Evolutionary conservation across 2,888 invertebrate genomes (phyloP), one percentile per base, ranked within the genome.

Genomic region (Rhingia rostrata): DNA sequence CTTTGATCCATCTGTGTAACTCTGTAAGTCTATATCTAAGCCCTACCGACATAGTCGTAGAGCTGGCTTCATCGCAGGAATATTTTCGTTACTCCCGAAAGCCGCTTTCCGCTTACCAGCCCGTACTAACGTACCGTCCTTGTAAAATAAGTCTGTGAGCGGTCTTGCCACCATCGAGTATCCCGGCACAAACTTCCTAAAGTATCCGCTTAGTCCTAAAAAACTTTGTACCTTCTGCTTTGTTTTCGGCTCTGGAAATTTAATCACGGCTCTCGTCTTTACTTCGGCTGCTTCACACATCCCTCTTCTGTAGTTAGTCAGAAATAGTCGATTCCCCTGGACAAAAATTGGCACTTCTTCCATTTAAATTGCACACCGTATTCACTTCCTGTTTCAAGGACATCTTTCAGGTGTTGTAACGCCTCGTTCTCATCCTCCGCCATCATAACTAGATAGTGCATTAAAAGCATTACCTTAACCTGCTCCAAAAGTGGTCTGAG

Each of bases 1-100:
- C n/a, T 85, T 60, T 49, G 87, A 88, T 4, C 88, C 88, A 64
- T 89, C 88, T 0, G 89, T 88, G 51, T 89, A 88, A 2, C n/a
- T n/a, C n/a, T n/a, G n/a, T n/a, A 88, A 56, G 66, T 84, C 75
- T 30, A 77, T 80, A 7, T 63, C 33, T 0, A 53, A 37, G 22
- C 43, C 60, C n/a, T 33, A 51, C 4, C 33, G 10, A 56, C 72
- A 80, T 4, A 75, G 47, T 37, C 35, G 43, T 9, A 80, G 43
- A n/a, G 66, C 63, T 9, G 79, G 84, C 41, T 74, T 67, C 2
- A 51, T 66, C 0, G 87, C 69, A 74, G 85, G 88, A 32, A 70
- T 58, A 32, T 74, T 45, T 0, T 88, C 82, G n/a, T 53, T 88
- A 88, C 41, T 86, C 85, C 10, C 87, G 35, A 49, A 88, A 88